Evolutionary conservation across 2,797 vertebrate species (phyloP).

Genomic region (Hyperoplus immaculatus): DNA sequence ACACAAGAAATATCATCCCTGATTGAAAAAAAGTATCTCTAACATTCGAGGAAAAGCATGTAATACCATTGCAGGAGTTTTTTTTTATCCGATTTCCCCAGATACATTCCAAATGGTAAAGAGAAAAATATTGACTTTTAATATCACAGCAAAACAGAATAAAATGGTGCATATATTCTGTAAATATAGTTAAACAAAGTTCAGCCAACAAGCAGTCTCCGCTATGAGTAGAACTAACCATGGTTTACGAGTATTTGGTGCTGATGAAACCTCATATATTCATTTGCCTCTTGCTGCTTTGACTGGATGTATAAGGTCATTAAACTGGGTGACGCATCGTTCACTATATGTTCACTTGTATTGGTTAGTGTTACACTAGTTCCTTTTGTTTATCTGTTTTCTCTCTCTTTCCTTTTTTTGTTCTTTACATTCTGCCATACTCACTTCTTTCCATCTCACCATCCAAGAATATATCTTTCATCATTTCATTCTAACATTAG

Average conservation of each 20-base stretch:
- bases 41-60: too few species aligned
- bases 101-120: neutral
- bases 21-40: too few species aligned
- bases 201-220: slow-evolving; percentile 7
- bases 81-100: neutral
- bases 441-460: slow-evolving; percentile 9
- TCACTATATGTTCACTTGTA: neutral
- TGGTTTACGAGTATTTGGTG: slow-evolving; percentile 5
- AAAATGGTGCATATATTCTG: neutral
- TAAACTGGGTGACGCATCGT: neutral
- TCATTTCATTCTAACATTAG: neutral
- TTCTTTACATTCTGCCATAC: neutral
- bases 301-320: slow-evolving; percentile 53
- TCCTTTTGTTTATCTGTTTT: neutral
- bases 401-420: neutral
- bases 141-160: neutral
- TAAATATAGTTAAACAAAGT: neutral
- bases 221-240: neutral
- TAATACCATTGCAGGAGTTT: too few species aligned
- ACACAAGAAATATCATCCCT: neutral
- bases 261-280: slow-evolving; percentile 33
- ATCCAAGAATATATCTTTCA: slow-evolving; percentile 15
- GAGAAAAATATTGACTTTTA: neutral
- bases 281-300: slow-evolving; percentile 35
- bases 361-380: slow-evolving; percentile 13